These are phyloP conservation scores for Drosophila robusta DNA, from an alignment of 2,888 invertebrate species.

Conservation along the genomic window DNA sequence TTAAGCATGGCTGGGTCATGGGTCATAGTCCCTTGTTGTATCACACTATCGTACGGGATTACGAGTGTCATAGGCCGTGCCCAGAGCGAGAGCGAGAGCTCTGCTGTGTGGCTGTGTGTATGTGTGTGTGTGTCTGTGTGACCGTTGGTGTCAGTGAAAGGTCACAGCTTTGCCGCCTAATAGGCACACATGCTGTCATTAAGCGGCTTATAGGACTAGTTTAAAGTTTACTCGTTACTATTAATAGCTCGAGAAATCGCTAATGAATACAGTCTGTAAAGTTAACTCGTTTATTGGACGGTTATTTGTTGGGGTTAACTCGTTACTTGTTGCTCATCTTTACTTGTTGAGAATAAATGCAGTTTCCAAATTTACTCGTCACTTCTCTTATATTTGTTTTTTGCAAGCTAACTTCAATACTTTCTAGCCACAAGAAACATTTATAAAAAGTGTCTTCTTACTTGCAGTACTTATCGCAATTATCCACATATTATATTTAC, in stretches of 20 bases:
- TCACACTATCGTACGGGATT: slow-evolving; percentile 54
- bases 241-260: slow-evolving; percentile 40
- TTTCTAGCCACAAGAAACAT: too few relatives aligned
- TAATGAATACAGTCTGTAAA: slow-evolving; percentile 9
- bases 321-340: not conserved
- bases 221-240: slow-evolving; percentile 23
- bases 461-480: too few relatives aligned
- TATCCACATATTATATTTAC: too few relatives aligned
- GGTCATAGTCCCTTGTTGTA: slow-evolving; percentile 40
- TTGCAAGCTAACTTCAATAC: too few relatives aligned
- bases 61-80: slow-evolving; percentile 48
- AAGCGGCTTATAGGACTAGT: slow-evolving; percentile 20
- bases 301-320: not conserved
- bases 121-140: slow-evolving; percentile 19
- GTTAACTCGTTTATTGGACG: not conserved
- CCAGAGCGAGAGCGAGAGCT: slow-evolving; percentile 1
- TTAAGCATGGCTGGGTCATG: slow-evolving; percentile 42
- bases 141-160: slow-evolving; percentile 39
- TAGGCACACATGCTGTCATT: slow-evolving; percentile 32
- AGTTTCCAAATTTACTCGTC: not conserved
- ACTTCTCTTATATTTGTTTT: too few relatives aligned
- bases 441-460: too few relatives aligned
- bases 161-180: slow-evolving; percentile 32
- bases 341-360: too few relatives aligned
- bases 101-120: not conserved